Evolutionary conservation across 1,140 invertebrate species (phyloP).

Genomic region (Melanaphis sacchari): DNA sequence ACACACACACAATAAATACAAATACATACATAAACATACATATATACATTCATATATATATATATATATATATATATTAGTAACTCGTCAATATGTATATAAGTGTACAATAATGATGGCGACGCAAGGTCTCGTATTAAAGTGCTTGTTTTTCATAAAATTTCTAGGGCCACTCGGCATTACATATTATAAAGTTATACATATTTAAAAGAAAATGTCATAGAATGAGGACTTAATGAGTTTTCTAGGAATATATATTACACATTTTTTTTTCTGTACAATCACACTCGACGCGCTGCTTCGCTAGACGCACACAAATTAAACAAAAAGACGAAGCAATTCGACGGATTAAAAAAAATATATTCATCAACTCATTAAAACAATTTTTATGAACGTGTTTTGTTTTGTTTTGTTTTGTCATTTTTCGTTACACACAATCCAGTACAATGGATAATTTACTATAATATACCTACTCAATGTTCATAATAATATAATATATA

Average conservation of each 20-base stretch:
- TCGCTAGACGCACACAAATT: background rate
- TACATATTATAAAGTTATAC: background rate
- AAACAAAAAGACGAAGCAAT: background rate
- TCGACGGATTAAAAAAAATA: background rate
- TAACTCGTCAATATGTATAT: background rate
- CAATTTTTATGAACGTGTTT: background rate
- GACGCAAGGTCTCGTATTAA: conserved; percentile 5
- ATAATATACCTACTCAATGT: background rate
- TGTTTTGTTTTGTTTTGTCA: background rate
- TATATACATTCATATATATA: too few species aligned
- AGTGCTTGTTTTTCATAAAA: conserved; percentile 41
- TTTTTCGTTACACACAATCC: background rate
- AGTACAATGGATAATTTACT: background rate
- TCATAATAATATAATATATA: background rate
- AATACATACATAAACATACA: too few species aligned
- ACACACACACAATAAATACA: background rate
- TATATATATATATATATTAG: background rate
- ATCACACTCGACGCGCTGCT: background rate
- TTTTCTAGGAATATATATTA: conserved; percentile 12
- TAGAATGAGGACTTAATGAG: conserved; percentile 23
- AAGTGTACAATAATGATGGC: background rate
- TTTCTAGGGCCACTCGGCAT: conserved; percentile 25
- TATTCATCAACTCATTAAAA: background rate
- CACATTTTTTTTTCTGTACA: background rate
- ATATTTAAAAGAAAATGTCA: conserved; percentile 35